Evolutionary conservation across 1,140 invertebrate species (phyloP), one percentile per base, ranked within the genome.

Genomic region (Drosophila sp.): DNA sequence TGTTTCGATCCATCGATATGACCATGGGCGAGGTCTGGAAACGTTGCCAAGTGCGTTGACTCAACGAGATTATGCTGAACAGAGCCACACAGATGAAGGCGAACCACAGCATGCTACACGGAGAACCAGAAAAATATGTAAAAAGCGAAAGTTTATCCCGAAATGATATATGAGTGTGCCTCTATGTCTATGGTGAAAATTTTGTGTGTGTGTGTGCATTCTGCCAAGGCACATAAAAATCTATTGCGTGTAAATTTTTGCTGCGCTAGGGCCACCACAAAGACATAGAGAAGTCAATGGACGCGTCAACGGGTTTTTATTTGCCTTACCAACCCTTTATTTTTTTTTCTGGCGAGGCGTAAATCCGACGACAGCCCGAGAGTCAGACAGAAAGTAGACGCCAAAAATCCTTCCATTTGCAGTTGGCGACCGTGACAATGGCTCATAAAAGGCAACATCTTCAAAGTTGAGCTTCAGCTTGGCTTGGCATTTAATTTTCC

Each of bases 1-100:
- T 94, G 79, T 96, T 94, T 0, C 95, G 92, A 91, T 96, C 95
- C 94, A 96, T 95, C 1, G 95, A 95, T 35, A 96, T 94, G 4
- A 96, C 95, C 23, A 95, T 95, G 0, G 95, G 95, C 11, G 95
- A 95, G 29, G 93, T 94, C 79, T 94, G 93, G 75, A 95, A 96
- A n/a, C 95, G 93, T 3, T 92, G 76, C 94, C 95, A 94, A 2
- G 95, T 95, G 4, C 93, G 92, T 27, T 91, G 83, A 60, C 94
- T 95, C 23, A 95, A 80, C 60, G 93, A 93, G 1, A 91, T 79
- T 35, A 93, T 92, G 60, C 92, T 92, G 68, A 91, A 93, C 3
- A 93, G 61, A 0, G 92, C 93, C 33, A 91, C 68, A 57, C 76
- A 90, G 29, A 94, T 92, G 27, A 93, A 84, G 1, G 90, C 67